Evolutionary conservation across 2,888 invertebrate species (phyloP).

Genomic region (Clitarchus hookeri): DNA sequence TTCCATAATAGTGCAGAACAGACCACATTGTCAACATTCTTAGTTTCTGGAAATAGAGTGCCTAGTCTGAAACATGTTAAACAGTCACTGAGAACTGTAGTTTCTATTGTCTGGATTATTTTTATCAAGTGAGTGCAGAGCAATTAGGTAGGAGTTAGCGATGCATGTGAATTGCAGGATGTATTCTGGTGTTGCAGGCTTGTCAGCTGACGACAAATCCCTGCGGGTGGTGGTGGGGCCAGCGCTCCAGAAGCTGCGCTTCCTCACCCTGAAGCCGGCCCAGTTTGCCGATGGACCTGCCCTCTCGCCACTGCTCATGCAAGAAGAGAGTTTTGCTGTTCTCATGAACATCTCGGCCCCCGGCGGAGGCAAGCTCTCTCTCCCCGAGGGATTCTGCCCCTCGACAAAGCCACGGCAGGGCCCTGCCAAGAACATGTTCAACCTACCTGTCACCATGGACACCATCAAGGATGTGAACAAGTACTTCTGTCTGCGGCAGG

Average conservation of each 20-base stretch:
- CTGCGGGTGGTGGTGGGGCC: conserved; percentile 43
- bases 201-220: conserved; percentile 42
- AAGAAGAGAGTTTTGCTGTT: conserved; percentile 79
- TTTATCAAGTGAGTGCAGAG: no score
- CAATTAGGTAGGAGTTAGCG: no score
- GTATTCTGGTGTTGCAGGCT: conserved; percentile 29
- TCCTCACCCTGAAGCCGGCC: conserved; percentile 76
- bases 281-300: conserved; percentile 85
- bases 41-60: no score
- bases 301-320: conserved; percentile 69
- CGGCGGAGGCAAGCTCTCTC: conserved; percentile 62
- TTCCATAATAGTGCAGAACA: no score
- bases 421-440: conserved; percentile 18
- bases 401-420: conserved; percentile 35
- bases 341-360: conserved; percentile 75
- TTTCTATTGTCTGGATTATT: no score
- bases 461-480: conserved; percentile 51
- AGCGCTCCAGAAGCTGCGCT: conserved; percentile 77
- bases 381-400: conserved; percentile 75
- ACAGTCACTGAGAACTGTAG: no score
- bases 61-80: no score
- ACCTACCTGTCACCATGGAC: neutral
- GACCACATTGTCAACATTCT: no score
- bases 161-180: no score
- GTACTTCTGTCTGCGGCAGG: conserved; percentile 70